These are phyloP conservation scores for Ciconia maguari DNA, from an alignment of 2,113 vertebrate genomes.

Conservation along the genomic window DNA sequence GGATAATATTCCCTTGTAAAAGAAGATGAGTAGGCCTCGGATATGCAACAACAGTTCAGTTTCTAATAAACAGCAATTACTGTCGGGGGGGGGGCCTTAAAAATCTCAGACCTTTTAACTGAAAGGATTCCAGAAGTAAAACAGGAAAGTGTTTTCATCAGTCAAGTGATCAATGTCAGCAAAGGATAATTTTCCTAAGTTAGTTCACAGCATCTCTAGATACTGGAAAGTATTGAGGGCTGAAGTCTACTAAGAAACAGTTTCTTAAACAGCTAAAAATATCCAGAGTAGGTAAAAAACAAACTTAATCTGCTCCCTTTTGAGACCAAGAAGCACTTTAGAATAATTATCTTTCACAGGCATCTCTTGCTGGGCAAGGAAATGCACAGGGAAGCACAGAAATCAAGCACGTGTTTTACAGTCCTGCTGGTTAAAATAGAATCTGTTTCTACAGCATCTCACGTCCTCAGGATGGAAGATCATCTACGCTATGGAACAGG, in stretches of 20 bases:
- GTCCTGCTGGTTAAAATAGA: not conserved
- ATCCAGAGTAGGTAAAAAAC: not conserved
- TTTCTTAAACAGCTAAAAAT: not conserved
- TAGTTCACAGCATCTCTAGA: not conserved
- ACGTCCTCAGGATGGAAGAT: not conserved
- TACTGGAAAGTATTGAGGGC: not conserved
- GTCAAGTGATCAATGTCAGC: not conserved
- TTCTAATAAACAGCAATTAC: not conserved
- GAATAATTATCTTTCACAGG: not conserved
- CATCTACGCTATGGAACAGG: accelerated
- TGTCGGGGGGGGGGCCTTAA: too few species aligned
- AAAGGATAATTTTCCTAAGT: not conserved
- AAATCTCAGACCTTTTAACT: not conserved
- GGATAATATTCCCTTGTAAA: not conserved
- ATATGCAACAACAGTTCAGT: not conserved
- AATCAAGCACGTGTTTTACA: not conserved
- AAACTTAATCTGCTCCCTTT: not conserved
- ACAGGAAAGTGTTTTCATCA: not conserved
- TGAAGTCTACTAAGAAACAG: not conserved
- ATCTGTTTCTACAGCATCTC: not conserved
- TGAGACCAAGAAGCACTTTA: not conserved
- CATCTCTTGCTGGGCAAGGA: not conserved
- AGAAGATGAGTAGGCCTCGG: accelerated
- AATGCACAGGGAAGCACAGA: not conserved
- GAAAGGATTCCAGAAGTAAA: not conserved